phyloP scores from a whole-genome alignment of 2,113 vertebrate genomes.

The Caranx ignobilis region DNA sequence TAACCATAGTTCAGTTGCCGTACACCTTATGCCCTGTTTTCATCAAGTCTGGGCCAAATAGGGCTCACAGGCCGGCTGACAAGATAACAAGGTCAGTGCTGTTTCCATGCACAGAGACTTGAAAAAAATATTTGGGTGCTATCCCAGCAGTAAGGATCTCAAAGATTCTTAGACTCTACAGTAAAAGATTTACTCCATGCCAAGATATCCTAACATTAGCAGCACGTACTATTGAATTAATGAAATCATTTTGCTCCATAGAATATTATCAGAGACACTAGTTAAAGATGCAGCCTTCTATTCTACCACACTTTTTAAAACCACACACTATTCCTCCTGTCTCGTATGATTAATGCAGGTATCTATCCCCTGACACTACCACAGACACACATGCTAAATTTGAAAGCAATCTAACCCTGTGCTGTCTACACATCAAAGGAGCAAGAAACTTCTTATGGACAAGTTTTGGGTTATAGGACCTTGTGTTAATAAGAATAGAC shows the following conservation, averaged over 20 bases:
- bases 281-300: neutral
- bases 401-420: neutral
- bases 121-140: constrained; percentile 1
- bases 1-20: constrained; percentile 35
- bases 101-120: constrained; percentile 18
- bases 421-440: neutral
- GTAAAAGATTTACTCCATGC: neutral
- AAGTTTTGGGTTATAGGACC: constrained; percentile 2
- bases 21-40: constrained; percentile 18
- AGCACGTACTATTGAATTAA: neutral
- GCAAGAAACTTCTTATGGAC: neutral
- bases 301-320: no score
- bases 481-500: constrained; percentile 5
- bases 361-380: no score
- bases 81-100: constrained; percentile 50
- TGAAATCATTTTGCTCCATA: neutral
- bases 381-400: no score
- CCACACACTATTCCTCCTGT: no score
- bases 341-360: no score
- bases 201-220: neutral
- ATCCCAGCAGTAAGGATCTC: constrained; percentile 2
- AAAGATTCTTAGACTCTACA: neutral
- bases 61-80: constrained; percentile 34
- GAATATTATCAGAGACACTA: neutral
- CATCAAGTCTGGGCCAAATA: constrained; percentile 21